phyloP scores from a whole-genome alignment of 2,113 vertebrate species.

The Oenanthe oenanthe region DNA sequence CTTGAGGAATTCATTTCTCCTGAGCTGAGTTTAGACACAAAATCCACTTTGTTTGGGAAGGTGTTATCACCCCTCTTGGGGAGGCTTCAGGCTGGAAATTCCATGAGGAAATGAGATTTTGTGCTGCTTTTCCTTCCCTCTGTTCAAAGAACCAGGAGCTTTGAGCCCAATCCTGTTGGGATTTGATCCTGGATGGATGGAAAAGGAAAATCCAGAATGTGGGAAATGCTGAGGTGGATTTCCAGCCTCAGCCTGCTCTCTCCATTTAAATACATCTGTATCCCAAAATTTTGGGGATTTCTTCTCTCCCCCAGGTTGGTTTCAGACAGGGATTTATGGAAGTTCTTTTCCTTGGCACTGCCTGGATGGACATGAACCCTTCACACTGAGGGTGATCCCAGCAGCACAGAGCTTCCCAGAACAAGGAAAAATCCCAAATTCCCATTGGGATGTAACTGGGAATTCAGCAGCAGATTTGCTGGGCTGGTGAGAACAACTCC shows the following conservation, averaged over 20 bases:
- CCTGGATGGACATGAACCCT: accelerated
- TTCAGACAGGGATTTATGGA: not conserved
- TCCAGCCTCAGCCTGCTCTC: not conserved
- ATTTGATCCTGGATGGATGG: not conserved
- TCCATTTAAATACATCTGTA: not conserved
- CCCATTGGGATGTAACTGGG: not conserved
- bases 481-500: not conserved
- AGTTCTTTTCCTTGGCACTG: not conserved
- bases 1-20: not conserved
- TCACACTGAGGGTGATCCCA: accelerated
- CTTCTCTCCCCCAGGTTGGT: not conserved
- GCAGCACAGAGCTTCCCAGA: not conserved
- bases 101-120: not conserved
- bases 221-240: not conserved
- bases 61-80: not conserved
- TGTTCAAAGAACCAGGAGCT: not conserved
- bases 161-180: not conserved
- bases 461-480: not conserved
- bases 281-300: not conserved
- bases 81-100: not conserved
- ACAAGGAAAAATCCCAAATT: not conserved
- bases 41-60: not conserved
- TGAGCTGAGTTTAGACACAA: not conserved
- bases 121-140: not conserved
- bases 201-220: not conserved